Evolutionary conservation across 2,797 vertebrate genomes (phyloP), one percentile per base, ranked within the genome.

Genomic region (Eulemur mongoz): DNA sequence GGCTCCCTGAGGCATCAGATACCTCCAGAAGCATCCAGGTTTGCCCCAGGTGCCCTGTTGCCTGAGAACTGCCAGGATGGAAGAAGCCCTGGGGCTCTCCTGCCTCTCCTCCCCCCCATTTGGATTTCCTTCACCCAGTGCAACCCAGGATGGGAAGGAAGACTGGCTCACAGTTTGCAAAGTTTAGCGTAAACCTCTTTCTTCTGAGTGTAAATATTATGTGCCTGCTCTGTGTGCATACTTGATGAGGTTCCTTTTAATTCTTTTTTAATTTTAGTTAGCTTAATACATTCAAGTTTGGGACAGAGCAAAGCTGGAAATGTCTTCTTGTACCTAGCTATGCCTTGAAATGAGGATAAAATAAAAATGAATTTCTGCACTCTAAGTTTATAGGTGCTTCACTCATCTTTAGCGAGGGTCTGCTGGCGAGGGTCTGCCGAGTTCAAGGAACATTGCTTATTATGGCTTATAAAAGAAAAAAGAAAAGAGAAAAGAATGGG

Each of bases 181-280:
- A 92, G 13, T 65, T 94, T 82, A 83, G 57, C 52, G 5, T 32
- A 69, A 86, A 61, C 52, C 22, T 80, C 35, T 87, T 65, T 65
- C 48, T 79, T 89, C 73, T 63, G n/a, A 89, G 35, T 59, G 48
- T 59, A 83, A 76, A 78, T 91, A 96, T 54, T 69, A 17, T 32
- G 18, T 54, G 18, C 12, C 27, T 8, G 5, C 5, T 76, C 7
- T 94, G 0, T 22, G 22, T 69, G 18, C 22, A 20, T 65, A 54
- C n/a, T 91, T 63, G 48, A 76, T 43, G 32, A 92, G 23, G 5
- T 63, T 84, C 30, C 84, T 93, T 80, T 73, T n/a, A 73, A 69
- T 86, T 81, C n/a, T 65, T 79, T 75, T 35, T 76, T 94, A 89
- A 65, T 93, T 93, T 95, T 87, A 96, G 89, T 95, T 96, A 93